phyloP scores from a whole-genome alignment of 2,113 vertebrate genomes.

The Aepyceros melampus region DNA sequence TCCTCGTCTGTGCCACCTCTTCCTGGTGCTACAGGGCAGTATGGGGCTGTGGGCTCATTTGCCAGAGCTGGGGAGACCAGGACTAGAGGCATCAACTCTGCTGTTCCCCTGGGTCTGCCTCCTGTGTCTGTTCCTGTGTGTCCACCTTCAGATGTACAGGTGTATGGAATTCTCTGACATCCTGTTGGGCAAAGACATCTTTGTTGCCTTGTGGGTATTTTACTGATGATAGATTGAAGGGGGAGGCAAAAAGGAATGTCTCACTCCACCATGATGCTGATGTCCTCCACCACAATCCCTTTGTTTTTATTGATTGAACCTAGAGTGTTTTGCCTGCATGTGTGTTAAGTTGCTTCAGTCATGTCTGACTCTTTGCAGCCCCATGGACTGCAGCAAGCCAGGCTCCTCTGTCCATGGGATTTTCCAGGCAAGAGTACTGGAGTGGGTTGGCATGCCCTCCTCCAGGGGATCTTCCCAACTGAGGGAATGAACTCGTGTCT shows the following conservation, averaged over 20 bases:
- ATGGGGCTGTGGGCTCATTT: not conserved
- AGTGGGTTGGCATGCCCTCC: not conserved
- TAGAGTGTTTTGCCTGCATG: not conserved
- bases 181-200: not conserved
- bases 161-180: not conserved
- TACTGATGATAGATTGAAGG: not conserved
- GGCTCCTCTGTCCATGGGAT: not conserved
- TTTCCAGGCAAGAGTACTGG: not conserved
- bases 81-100: not conserved
- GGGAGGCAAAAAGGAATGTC: not conserved
- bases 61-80: not conserved
- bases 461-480: not conserved
- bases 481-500: accelerated
- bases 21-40: not conserved
- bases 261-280: not conserved
- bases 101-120: not conserved
- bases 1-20: not conserved
- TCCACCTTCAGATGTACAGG: not conserved
- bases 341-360: not conserved
- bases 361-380: not conserved
- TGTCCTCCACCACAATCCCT: not conserved
- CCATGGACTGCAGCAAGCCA: not conserved
- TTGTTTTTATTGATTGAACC: not conserved
- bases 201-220: not conserved
- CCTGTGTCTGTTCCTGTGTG: not conserved